Evolutionary conservation across 2,888 invertebrate species (phyloP).

Genomic region (Harpalus rubripes): DNA sequence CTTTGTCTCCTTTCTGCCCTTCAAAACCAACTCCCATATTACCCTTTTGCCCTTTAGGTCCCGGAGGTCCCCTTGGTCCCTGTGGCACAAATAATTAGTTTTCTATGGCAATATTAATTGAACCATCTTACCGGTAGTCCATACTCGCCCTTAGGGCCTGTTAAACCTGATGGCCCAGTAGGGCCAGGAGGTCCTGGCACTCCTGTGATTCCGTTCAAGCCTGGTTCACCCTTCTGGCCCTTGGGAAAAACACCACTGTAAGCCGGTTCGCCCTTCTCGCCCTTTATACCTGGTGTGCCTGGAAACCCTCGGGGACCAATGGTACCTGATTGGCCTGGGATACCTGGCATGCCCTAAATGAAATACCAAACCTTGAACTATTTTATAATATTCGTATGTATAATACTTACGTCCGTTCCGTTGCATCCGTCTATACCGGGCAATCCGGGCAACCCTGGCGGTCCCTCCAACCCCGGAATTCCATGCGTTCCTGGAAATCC

Average conservation of each 20-base stretch:
- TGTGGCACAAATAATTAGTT: constrained; percentile 72
- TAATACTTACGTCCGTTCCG: constrained; percentile 93
- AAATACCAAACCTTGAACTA: too few species aligned
- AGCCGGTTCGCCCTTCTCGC: constrained; percentile 90
- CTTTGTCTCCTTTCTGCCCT: constrained; percentile 82
- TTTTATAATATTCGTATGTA: too few species aligned
- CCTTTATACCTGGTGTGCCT: constrained; percentile 83
- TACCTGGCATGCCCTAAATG: constrained; percentile 86
- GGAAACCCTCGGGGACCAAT: constrained; percentile 88
- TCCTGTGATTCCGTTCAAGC: constrained; percentile 86
- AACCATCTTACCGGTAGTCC: constrained; percentile 80
- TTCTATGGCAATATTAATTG: neutral
- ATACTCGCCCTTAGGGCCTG: constrained; percentile 82
- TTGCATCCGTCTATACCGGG: constrained; percentile 97
- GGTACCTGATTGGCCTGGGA: constrained; percentile 84
- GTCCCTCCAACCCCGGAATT: constrained; percentile 85
- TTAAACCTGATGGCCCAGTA: constrained; percentile 80
- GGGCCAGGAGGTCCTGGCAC: constrained; percentile 83
- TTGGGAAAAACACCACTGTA: constrained; percentile 84
- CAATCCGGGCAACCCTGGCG: constrained; percentile 86
- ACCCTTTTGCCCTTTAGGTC: constrained; percentile 85
- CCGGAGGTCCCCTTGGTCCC: constrained; percentile 85
- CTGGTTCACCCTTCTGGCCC: constrained; percentile 93
- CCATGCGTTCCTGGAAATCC: constrained; percentile 91
- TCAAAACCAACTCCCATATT: constrained; percentile 81